These are phyloP conservation scores for Periparus ater DNA, from an alignment of 2,797 vertebrate genomes.

Conservation along the genomic window DNA sequence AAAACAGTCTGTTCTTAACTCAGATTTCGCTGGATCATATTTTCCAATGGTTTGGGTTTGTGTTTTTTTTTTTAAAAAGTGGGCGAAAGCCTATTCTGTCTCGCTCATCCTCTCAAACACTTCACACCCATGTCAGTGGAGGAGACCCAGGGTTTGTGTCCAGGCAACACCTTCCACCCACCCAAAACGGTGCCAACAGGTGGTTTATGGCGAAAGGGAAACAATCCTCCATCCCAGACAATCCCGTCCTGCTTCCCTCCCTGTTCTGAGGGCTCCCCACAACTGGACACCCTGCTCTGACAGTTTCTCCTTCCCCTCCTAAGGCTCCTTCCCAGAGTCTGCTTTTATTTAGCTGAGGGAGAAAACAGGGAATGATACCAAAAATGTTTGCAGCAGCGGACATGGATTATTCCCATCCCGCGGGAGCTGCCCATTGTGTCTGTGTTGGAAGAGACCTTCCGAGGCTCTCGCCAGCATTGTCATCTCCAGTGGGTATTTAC, in stretches of 20 bases:
- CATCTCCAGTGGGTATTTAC: background rate
- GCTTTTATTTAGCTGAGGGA: background rate
- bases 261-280: background rate
- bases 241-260: rapidly evolving
- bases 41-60: background rate
- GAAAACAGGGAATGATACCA: background rate
- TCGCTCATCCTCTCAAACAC: rapidly evolving
- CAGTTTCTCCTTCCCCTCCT: background rate
- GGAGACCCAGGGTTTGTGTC: rapidly evolving
- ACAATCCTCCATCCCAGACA: background rate
- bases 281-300: rapidly evolving
- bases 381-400: background rate
- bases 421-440: background rate
- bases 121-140: rapidly evolving
- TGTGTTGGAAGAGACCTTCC: background rate
- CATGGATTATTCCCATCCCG: background rate
- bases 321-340: background rate
- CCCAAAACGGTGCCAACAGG: rapidly evolving
- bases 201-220: rapidly evolving
- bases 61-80: too few relatives aligned
- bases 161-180: background rate
- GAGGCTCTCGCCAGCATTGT: background rate
- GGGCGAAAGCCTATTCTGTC: rapidly evolving
- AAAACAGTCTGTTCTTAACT: background rate
- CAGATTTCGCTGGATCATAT: background rate